Evolutionary conservation across 2,797 vertebrate genomes (phyloP), one percentile per base, ranked within the genome.

Genomic region (Lacerta bilineata): DNA sequence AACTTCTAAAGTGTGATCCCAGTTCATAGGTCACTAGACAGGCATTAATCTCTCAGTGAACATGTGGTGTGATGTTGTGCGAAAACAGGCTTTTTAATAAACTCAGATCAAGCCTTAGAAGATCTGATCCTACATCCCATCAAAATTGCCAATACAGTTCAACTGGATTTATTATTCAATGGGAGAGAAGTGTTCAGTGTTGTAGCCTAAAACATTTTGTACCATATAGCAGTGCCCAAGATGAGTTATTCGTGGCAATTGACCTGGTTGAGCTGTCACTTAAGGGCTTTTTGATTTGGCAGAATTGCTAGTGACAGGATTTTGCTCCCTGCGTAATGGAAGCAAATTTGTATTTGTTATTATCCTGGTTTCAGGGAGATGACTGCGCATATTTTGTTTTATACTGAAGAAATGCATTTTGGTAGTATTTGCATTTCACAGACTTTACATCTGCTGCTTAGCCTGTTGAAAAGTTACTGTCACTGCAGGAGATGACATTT

Each of bases 1-100:
- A 95, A 91, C 92, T 91, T 93, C 90, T 92, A 91, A 93, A 95
- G 93, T 92, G 94, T 86, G 92, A 93, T 59, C 41, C 77, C 77
- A 92, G 78, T 86, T 78, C 74, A 25, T 9, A 46, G 36, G n/a
- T 23, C 59, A 78, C 27, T 66, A 91, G 90, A 91, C 27, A 46
- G 41, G 46, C 91, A 87, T 90, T 91, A 80, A 55, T 88, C 93
- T 94, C 93, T 90, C 79, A 93, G 91, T 1, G 1, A 36, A 66
- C 39, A 29, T 93, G 91, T 92, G 91, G 93, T 93, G 90, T 93
- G 59, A 88, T 90, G 59, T 83, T n/a, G 0, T 72, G 72, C 81
- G 50, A 86, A 91, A 83, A 75, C 87, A 87, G 91, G 82, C 23
- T 87, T 92, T 94, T 91, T 69, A 78, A 39, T 85, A 83, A 90